A percentile compares a stretch with the other conserved stretches of the same genome.
Evolutionary conservation across 2,113 vertebrate species (phyloP).

Genomic region (Thamnaconus septentrionalis): DNA sequence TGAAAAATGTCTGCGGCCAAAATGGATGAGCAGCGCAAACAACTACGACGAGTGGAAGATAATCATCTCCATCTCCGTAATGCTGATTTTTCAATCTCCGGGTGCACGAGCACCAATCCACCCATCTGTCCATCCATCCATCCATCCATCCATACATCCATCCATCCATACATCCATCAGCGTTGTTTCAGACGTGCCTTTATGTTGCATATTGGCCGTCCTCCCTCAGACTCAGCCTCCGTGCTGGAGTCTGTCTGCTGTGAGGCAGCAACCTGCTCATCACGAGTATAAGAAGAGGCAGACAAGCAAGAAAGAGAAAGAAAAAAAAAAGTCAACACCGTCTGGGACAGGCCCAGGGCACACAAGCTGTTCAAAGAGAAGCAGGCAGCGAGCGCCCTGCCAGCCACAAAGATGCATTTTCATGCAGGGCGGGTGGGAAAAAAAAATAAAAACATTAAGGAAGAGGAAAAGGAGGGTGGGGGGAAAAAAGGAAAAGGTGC

Average conservation of each 20-base stretch:
- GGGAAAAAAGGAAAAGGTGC: constrained; percentile 25
- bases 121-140: neutral
- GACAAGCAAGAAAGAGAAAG: constrained; percentile 8
- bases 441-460: constrained; percentile 43
- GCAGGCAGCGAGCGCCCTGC: constrained; percentile 51
- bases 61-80: constrained; percentile 11
- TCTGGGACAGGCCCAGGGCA: constrained; percentile 76
- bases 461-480: constrained; percentile 28
- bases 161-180: neutral
- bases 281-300: constrained; percentile 62
- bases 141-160: too few relatives aligned
- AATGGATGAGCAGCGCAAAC: constrained; percentile 15
- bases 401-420: constrained; percentile 58
- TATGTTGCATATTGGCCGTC: constrained; percentile 26
- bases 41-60: constrained; percentile 9
- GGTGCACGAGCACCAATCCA: neutral
- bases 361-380: constrained; percentile 75
- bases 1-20: constrained; percentile 8
- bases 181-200: neutral
- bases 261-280: constrained; percentile 72
- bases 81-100: constrained; percentile 12
- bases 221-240: constrained; percentile 32
- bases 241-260: constrained; percentile 55
- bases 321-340: constrained; percentile 30
- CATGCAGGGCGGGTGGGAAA: constrained; percentile 27